Evolutionary conservation across 2,888 invertebrate genomes (phyloP).

Genomic region (Agonopterix subpropinquella): DNA sequence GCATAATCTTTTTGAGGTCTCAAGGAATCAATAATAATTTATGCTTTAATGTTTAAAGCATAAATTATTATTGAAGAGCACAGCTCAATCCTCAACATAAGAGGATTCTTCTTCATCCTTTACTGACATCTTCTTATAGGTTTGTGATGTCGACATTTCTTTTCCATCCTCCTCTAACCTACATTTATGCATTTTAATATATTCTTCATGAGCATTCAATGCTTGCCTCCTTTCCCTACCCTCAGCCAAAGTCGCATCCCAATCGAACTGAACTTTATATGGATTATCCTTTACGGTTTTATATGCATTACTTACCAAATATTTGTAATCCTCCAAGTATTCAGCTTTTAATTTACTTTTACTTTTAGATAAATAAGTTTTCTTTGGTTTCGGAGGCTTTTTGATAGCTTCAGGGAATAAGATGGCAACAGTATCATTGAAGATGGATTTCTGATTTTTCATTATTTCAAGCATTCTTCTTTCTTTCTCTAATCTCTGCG

Average conservation of each 20-base stretch:
- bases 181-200: slow-evolving; percentile 43
- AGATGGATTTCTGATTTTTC: slow-evolving; percentile 76
- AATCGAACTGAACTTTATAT: slow-evolving; percentile 68
- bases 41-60: too few species aligned
- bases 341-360: slow-evolving; percentile 46
- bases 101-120: too few species aligned
- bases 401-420: slow-evolving; percentile 78
- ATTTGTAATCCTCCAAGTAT: slow-evolving; percentile 52
- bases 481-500: slow-evolving; percentile 74
- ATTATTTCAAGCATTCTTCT: slow-evolving; percentile 73
- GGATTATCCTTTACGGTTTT: slow-evolving; percentile 62
- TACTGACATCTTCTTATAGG: too few species aligned
- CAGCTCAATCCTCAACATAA: too few species aligned
- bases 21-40: too few species aligned
- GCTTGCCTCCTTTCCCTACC: slow-evolving; percentile 66
- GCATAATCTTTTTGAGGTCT: too few species aligned
- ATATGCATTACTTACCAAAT: slow-evolving; percentile 37
- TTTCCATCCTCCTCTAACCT: slow-evolving; percentile 36
- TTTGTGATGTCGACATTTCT: not conserved
- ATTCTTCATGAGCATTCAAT: slow-evolving; percentile 53
- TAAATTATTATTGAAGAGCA: too few species aligned
- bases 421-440: slow-evolving; percentile 78
- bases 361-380: slow-evolving; percentile 58
- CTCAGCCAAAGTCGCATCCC: slow-evolving; percentile 70
- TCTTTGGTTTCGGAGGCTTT: slow-evolving; percentile 53